These are phyloP conservation scores for Ectemnius cavifrons DNA, from an alignment of 2,888 invertebrate species.

Conservation along the genomic window DNA sequence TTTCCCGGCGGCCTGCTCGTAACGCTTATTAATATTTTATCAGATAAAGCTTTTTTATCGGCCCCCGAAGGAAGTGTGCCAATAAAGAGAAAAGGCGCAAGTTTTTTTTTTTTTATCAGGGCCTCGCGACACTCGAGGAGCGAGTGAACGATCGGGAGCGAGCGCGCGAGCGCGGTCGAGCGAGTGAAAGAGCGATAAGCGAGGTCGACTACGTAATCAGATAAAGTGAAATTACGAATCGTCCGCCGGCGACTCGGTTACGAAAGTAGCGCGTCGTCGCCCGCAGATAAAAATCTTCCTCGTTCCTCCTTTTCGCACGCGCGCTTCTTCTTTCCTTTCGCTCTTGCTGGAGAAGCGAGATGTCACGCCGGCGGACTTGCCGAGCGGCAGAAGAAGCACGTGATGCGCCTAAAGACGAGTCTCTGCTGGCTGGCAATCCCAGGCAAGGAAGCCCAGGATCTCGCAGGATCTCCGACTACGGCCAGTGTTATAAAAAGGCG, in stretches of 20 bases:
- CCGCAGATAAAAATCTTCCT: constrained; percentile 9
- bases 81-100: constrained; percentile 18
- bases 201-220: constrained; percentile 40
- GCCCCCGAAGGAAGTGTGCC: constrained; percentile 31
- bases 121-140: constrained; percentile 28
- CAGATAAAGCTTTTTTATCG: constrained; percentile 43
- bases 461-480: not conserved
- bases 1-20: constrained; percentile 2
- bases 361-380: not conserved
- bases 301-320: constrained; percentile 2
- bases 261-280: constrained; percentile 20
- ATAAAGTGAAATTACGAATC: constrained; percentile 42
- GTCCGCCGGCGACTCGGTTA: constrained; percentile 13
- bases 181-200: not conserved
- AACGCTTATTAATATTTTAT: constrained; percentile 33
- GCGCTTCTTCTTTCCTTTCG: not conserved
- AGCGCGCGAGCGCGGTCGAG: constrained; percentile 10
- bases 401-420: no score
- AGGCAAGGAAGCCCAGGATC: not conserved
- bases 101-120: constrained; percentile 9
- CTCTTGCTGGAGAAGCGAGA: not conserved
- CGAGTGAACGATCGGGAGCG: constrained; percentile 21
- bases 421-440: no score
- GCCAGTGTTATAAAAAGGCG: constrained; percentile 7
- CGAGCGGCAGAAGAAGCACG: no score